Evolutionary conservation across 2,113 vertebrate species (phyloP), one percentile per base, ranked within the genome.

Genomic region (Gambusia affinis): DNA sequence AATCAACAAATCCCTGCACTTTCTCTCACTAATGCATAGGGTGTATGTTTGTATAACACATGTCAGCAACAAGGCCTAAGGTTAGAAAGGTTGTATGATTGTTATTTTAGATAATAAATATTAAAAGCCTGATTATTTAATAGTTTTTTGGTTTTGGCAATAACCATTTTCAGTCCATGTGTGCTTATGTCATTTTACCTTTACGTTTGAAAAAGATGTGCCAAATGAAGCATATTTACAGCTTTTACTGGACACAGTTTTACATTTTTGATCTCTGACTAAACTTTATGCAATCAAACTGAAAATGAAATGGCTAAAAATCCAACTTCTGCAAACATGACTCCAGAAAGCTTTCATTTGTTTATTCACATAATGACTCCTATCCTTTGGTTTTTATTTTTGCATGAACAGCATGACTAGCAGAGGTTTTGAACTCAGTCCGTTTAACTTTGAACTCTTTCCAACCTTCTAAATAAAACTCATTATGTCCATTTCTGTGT

Each of bases 401-500:
- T 57, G 2, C 24, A 57, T 57, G 51, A 57, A 8, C 22, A 57
- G 24, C 22, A n/a, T 8, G 1, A 42, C 12, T 7, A 28, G 24
- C 12, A 8, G 12, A 67, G 31, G 12, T n/a, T 57, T 54, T 57
- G 51, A 57, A 57, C 31, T 62, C 57, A 67, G 65, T 0, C 15
- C 15, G 27, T 5, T 31, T 63, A 54, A 60, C 28, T 51, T 47
- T 27, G 8, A 30, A 64, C 11, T 0, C 8, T 79, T 64, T 69
- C 60, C 64, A 57, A n/a, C 70, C 51, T 64, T 64, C 0, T 28
- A 12, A 17, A 60, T 64, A n/a, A 60, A 12, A 64, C 51, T 33
- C 33, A 4, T 54, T 73, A 65, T 64, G 27, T 75, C n/a, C 28
- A 35, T 65, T 76, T 63, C 60, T 67, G 65, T 42, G 57, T 82